Evolutionary conservation across 2,113 vertebrate species (phyloP).

Genomic region (Calonectris borealis): DNA sequence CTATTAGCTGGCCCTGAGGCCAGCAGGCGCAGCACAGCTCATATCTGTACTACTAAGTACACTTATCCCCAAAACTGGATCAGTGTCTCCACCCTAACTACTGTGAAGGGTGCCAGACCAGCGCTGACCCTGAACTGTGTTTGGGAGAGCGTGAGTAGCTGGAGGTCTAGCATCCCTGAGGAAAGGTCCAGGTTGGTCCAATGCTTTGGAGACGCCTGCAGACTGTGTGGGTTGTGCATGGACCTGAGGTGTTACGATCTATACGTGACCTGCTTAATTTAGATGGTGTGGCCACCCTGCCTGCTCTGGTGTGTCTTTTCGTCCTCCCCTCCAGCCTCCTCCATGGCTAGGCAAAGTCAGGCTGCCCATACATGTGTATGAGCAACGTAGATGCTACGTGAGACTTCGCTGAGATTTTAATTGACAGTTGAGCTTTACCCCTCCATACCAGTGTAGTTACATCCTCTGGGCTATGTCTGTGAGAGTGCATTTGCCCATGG

Average conservation of each 20-base stretch:
- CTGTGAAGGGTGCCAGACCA: not conserved
- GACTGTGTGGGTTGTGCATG: not conserved
- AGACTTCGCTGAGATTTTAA: not conserved
- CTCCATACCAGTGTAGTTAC: not conserved
- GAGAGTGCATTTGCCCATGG: not conserved
- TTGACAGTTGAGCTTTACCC: not conserved
- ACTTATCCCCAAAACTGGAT: not conserved
- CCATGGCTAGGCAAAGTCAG: not conserved
- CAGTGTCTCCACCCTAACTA: not conserved
- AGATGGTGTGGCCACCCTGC: not conserved
- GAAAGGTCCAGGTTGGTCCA: not conserved
- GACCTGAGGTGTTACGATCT: not conserved
- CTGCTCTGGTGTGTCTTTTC: not conserved
- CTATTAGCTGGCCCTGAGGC: not conserved
- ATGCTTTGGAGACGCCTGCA: not conserved
- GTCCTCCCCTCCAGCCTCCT: not conserved
- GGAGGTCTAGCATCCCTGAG: not conserved
- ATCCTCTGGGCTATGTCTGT: not conserved
- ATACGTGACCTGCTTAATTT: rapidly evolving
- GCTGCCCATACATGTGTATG: not conserved
- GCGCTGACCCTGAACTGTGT: not conserved
- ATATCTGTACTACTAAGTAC: not conserved
- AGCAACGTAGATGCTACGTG: not conserved
- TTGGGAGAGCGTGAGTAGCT: not conserved
- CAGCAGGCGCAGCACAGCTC: not conserved